phyloP scores from a whole-genome alignment of 2,888 invertebrate genomes.

The Pristionchus exspectatus region DNA sequence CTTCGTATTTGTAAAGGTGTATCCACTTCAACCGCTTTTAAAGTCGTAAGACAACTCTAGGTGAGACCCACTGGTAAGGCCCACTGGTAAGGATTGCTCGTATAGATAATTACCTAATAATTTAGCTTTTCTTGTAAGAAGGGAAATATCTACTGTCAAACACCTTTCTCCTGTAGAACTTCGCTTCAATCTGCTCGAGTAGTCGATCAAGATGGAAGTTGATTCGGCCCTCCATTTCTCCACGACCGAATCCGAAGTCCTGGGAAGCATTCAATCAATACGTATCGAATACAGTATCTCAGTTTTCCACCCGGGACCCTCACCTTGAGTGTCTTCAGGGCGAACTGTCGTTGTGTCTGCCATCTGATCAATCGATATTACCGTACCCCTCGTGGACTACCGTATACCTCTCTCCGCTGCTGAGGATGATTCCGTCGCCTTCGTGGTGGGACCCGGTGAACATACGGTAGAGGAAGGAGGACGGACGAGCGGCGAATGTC shows the following conservation, averaged over 20 bases:
- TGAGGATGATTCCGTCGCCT: slow-evolving; percentile 69
- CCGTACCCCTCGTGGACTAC: neutral
- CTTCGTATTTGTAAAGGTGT: no score
- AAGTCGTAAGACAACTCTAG: no score
- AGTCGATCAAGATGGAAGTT: slow-evolving; percentile 60
- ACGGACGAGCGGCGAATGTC: slow-evolving; percentile 62
- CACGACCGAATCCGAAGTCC: slow-evolving; percentile 55
- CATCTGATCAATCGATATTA: slow-evolving; percentile 56
- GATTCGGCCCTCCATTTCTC: slow-evolving; percentile 63
- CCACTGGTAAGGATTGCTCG: no score
- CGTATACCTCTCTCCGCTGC: slow-evolving; percentile 56
- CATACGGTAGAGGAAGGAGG: slow-evolving; percentile 65
- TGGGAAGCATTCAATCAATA: neutral
- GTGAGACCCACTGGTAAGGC: no score
- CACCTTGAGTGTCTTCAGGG: slow-evolving; percentile 62
- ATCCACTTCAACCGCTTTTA: no score
- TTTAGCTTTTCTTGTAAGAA: no score
- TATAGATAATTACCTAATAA: no score
- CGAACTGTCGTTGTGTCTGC: slow-evolving; percentile 66
- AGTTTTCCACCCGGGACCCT: neutral
- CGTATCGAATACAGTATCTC: neutral
- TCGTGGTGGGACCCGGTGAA: slow-evolving; percentile 63
- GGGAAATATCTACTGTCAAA: no score
- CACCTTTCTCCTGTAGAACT: slow-evolving; percentile 18
- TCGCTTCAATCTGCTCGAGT: slow-evolving; percentile 57